Conservation (phyloP, 2,797 vertebrate genomes). For the Meda fulgida region DNA sequence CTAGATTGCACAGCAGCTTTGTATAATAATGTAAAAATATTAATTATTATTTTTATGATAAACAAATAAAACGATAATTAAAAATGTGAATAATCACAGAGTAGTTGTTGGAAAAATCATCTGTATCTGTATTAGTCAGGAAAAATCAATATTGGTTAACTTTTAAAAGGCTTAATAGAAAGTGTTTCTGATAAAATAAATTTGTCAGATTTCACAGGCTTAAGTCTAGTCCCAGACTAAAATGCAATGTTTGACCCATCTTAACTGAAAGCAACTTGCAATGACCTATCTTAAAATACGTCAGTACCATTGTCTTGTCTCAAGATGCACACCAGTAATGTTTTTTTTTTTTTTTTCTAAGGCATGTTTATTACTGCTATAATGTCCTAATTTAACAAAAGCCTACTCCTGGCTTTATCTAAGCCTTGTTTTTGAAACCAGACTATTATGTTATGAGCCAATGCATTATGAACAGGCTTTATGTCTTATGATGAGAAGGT, state of each 20-base stretch:
- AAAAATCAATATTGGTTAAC: not conserved
- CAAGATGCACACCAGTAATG: no score
- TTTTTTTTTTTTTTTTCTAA: no score
- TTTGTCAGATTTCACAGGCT: not conserved
- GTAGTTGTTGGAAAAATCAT: not conserved
- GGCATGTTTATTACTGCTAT: no score
- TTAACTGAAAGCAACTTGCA: no score
- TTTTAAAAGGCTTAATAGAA: not conserved
- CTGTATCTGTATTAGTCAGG: not conserved
- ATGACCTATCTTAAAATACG: not conserved
- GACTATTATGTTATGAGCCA: not conserved
- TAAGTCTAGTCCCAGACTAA: not conserved
- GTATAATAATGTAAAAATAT: no score
- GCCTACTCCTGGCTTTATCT: not conserved
- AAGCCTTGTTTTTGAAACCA: not conserved
- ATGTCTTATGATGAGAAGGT: constrained; percentile 8
- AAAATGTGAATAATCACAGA: not conserved
- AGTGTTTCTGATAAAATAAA: not conserved
- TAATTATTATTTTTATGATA: not conserved
- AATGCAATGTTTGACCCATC: not conserved
- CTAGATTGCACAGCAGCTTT: not conserved
- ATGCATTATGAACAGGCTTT: not conserved
- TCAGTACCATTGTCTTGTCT: not conserved
- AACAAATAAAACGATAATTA: not conserved
- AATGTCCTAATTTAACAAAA: not conserved